A percentile compares a stretch with the other conserved stretches of the same genome.
Evolutionary conservation across 2,888 invertebrate genomes (phyloP).

Genomic region (Gisinianus flammeolus): DNA sequence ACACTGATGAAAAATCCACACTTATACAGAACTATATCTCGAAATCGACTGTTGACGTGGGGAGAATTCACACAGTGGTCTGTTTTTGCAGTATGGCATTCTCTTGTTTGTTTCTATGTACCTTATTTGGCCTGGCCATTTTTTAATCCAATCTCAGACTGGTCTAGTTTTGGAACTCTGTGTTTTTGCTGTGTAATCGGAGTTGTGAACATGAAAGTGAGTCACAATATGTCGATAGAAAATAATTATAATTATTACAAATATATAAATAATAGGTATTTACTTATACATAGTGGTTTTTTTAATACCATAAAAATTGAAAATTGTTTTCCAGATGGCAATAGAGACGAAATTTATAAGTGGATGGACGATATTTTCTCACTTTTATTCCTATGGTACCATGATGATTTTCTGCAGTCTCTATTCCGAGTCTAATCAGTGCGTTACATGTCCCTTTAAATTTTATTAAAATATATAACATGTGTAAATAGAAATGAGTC

Average conservation of each 20-base stretch:
- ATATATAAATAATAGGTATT: no score
- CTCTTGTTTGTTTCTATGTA: conserved; percentile 69
- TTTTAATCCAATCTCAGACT: conserved; percentile 60
- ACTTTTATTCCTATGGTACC: conserved; percentile 66
- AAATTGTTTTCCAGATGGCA: conserved; percentile 63
- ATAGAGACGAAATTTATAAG: conserved; percentile 70
- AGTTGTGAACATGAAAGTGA: conserved; percentile 67
- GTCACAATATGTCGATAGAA: no score
- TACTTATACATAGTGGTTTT: no score
- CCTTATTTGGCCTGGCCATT: conserved; percentile 60
- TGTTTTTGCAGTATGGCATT: conserved; percentile 69
- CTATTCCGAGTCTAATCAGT: conserved; percentile 69
- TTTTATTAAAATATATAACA: no score
- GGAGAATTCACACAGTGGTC: conserved; percentile 70
- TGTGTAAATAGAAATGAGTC: no score
- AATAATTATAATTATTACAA: no score
- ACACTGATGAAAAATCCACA: conserved; percentile 69
- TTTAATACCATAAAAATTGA: not conserved
- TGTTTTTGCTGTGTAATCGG: conserved; percentile 68
- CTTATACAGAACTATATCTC: conserved; percentile 70
- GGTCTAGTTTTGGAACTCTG: conserved; percentile 69
- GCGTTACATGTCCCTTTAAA: no score
- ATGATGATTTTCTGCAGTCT: conserved; percentile 67
- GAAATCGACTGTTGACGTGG: conserved; percentile 71
- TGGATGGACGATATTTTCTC: conserved; percentile 64